Evolutionary conservation across 1,140 invertebrate species (phyloP).

Genomic region (Trypoxylus dichotomus): DNA sequence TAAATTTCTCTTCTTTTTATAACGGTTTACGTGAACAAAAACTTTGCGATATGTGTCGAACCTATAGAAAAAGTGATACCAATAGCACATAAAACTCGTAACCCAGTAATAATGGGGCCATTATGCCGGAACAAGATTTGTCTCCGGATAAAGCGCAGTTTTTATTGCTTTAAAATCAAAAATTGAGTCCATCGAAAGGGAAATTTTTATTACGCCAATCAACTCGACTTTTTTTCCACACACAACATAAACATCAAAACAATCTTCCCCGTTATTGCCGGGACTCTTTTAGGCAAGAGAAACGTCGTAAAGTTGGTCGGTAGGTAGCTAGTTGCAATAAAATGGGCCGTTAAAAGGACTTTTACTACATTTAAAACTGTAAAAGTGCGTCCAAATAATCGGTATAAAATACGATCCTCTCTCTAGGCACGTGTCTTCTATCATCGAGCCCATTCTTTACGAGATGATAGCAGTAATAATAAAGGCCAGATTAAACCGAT

Average conservation of each 20-base stretch:
- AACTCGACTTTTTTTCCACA: not conserved
- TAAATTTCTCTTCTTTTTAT: too few relatives aligned
- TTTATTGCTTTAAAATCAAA: not conserved
- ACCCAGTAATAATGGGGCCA: too few relatives aligned
- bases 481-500: constrained; percentile 49
- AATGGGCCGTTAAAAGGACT: constrained; percentile 50
- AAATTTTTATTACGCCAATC: not conserved
- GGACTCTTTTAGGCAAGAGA: constrained; percentile 22
- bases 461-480: constrained; percentile 49
- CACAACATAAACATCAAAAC: not conserved
- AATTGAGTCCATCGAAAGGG: not conserved
- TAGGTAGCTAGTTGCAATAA: constrained; percentile 51
- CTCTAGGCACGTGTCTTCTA: constrained; percentile 49
- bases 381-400: constrained; percentile 51
- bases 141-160: too few relatives aligned
- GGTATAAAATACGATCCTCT: constrained; percentile 48
- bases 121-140: too few relatives aligned
- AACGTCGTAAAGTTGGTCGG: constrained; percentile 31
- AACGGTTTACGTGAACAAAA: too few relatives aligned
- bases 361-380: constrained; percentile 53
- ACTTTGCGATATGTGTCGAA: too few relatives aligned
- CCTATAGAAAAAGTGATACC: too few relatives aligned
- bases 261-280: constrained; percentile 11
- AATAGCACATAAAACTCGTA: too few relatives aligned
- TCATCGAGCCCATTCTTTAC: constrained; percentile 47